phyloP scores from a whole-genome alignment of 2,113 vertebrate species.

The Deroptyus accipitrinus region DNA sequence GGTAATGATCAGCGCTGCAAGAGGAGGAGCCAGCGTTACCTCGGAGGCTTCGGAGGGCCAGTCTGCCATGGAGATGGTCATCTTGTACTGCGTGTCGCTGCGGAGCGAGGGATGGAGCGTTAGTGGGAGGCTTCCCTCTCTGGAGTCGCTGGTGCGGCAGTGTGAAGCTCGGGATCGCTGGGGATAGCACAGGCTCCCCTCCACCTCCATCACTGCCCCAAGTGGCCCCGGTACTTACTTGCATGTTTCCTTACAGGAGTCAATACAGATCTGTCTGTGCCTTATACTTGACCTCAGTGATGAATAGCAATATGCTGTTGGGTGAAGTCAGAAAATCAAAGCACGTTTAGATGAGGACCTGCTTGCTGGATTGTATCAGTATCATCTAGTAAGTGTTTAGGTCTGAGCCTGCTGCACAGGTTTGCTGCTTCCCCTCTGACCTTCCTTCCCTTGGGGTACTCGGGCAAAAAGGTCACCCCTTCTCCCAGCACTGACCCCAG shows the following conservation, averaged over 20 bases:
- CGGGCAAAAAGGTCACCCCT: neutral
- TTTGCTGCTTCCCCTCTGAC: neutral
- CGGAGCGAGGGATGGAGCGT: neutral
- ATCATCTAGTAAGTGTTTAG: neutral
- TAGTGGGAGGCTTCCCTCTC: neutral
- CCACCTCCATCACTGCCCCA: neutral
- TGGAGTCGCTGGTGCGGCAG: neutral
- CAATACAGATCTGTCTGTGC: constrained; percentile 74
- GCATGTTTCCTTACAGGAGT: constrained; percentile 80
- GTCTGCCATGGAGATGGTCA: constrained; percentile 85
- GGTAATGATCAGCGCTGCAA: neutral
- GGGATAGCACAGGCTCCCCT: neutral
- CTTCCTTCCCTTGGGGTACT: neutral
- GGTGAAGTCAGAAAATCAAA: neutral
- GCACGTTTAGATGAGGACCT: neutral
- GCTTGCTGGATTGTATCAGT: neutral
- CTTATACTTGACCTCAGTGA: constrained; percentile 50
- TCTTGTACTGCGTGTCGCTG: constrained; percentile 82
- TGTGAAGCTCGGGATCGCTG: neutral
- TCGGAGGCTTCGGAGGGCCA: constrained; percentile 81
- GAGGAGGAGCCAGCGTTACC: constrained; percentile 48
- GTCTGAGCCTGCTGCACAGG: neutral
- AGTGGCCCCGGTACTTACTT: constrained; percentile 65
- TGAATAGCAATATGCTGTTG: constrained; percentile 75
- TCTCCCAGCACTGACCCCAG: neutral